These are phyloP conservation scores for Colletes gigas DNA, from an alignment of 1,140 invertebrate species.

Conservation along the genomic window DNA sequence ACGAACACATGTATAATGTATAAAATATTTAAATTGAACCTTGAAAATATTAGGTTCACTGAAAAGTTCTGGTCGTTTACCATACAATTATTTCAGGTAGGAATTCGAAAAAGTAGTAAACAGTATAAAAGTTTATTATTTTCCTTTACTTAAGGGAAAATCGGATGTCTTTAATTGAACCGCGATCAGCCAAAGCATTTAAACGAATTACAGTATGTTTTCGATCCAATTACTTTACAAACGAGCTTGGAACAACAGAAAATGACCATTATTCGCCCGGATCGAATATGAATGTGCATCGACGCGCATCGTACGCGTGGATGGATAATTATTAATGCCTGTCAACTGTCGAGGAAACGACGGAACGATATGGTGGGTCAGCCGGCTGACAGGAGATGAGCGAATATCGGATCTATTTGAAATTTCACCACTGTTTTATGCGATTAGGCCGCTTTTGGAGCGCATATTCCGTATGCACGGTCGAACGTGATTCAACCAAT, in stretches of 20 bases:
- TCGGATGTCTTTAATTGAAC: background rate
- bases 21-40: too few relatives aligned
- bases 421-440: conserved; percentile 36
- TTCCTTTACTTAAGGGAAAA: too few relatives aligned
- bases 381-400: conserved; percentile 15
- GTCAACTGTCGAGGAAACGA: conserved; percentile 37
- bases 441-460: background rate
- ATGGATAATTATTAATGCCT: conserved; percentile 41
- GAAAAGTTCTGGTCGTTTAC: too few relatives aligned
- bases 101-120: too few relatives aligned
- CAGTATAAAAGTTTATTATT: too few relatives aligned
- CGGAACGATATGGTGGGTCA: conserved; percentile 5
- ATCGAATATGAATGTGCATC: background rate
- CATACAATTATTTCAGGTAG: too few relatives aligned
- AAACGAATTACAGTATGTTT: conserved; percentile 7
- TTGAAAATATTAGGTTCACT: too few relatives aligned
- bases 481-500: conserved; percentile 17
- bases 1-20: too few relatives aligned
- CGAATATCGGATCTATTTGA: conserved; percentile 35
- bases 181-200: background rate
- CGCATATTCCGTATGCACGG: background rate
- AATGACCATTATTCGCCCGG: background rate
- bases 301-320: conserved; percentile 14
- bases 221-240: background rate
- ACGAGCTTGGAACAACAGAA: background rate